These are phyloP conservation scores for Engraulis encrasicolus DNA, from an alignment of 2,113 vertebrate species.

Conservation along the genomic window DNA sequence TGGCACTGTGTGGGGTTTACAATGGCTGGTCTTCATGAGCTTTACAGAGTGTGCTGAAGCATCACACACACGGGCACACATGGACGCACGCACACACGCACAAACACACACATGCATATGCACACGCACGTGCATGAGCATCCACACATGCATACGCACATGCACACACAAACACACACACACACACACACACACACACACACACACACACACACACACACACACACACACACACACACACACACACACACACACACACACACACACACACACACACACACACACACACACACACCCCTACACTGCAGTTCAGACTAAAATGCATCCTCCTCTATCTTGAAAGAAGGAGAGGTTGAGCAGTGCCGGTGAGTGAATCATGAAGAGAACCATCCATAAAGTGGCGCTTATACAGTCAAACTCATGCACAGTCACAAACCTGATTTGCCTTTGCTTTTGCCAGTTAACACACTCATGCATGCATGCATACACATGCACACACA, in stretches of 20 bases:
- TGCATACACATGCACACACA: background rate
- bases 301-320: too few relatives aligned
- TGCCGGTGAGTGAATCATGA: too few relatives aligned
- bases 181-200: background rate
- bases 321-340: too few relatives aligned
- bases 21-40: background rate
- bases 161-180: background rate
- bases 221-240: background rate
- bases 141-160: background rate
- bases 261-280: background rate
- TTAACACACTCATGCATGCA: background rate
- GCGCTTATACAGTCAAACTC: background rate
- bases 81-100: background rate
- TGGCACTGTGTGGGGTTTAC: background rate
- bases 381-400: too few relatives aligned
- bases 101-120: background rate
- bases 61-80: background rate
- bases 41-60: background rate
- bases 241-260: background rate
- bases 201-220: background rate
- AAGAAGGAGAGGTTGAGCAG: too few relatives aligned
- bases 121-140: background rate
- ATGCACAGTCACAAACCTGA: background rate
- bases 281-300: background rate
- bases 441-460: background rate